Evolutionary conservation across 1,140 invertebrate genomes (phyloP), one percentile per base, ranked within the genome.

Genomic region (Euglossa dilemma): DNA sequence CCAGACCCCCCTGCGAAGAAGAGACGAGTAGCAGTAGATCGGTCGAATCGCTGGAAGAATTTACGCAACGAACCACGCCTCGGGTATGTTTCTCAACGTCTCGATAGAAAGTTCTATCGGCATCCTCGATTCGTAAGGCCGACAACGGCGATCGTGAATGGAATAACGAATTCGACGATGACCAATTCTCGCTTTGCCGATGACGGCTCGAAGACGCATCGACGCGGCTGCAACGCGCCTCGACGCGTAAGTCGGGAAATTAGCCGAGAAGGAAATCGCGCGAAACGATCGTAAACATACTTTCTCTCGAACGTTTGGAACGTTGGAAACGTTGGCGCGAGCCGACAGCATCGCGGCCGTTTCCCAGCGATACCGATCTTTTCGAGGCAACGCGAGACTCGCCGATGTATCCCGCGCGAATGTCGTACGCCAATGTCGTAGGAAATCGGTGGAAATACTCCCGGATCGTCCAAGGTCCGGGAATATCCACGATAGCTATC

Each of bases 91-190:
- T 56, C 45, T 81, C 57, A 50, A 57, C 28, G 63, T 18, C 63
- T 36, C 18, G 6, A n/a, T 69, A 64, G 63, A 76, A 82, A 76
- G 72, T 82, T 76, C 23, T 25, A 75, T 82, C 52, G 80, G 66
- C 80, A 69, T 76, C 45, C 43, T 76, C 52, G 85, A 83, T 78
- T 86, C 59, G 74, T 87, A 76, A 84, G 77, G 85, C 59, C 20
- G 28, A 75, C 80, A 54, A 14, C 25, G 56, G 28, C 25, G 36
- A 12, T 36, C 70, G 78, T 64, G 80, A 36, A 59, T 18, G 36
- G 72, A 45, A 75, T 61, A 86, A 50, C 36, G 54, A 78, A 74
- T 75, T 72, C 16, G 16, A 61, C 20, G 77, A 28, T 36, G 57
- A n/a, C 59, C 14, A 69, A 69, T 67, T n/a, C 28, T 66, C 20